Conservation (phyloP, 2,888 invertebrate genomes). For the Ptilodon capucinus region DNA sequence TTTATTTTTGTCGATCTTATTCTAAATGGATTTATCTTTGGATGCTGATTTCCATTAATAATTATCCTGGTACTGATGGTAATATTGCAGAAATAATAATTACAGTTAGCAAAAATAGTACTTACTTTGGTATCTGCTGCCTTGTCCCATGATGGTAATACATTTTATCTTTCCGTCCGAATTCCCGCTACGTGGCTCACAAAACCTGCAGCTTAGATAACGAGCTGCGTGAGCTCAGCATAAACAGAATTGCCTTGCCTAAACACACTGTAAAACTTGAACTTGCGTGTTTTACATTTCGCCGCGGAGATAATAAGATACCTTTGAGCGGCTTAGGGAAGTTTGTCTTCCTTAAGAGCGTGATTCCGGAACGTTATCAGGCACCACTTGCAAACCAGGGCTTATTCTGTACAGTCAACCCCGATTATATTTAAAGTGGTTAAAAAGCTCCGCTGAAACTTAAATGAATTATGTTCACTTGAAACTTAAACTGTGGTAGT, state of each 20-base stretch:
- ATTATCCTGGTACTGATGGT: too few species aligned
- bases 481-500: constrained; percentile 35
- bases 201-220: constrained; percentile 9
- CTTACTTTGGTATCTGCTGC: too few species aligned
- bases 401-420: constrained; percentile 32
- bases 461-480: constrained; percentile 54
- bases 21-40: too few species aligned
- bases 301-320: constrained; percentile 38
- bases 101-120: too few species aligned
- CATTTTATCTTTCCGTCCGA: not conserved
- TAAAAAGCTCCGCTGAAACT: constrained; percentile 44
- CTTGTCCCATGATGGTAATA: not conserved
- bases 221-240: constrained; percentile 23
- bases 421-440: constrained; percentile 46
- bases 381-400: constrained; percentile 32
- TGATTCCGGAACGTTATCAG: constrained; percentile 39
- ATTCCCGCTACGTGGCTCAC: constrained; percentile 1
- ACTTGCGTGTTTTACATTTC: constrained; percentile 38
- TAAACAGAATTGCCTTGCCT: constrained; percentile 23
- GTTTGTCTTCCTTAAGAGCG: constrained; percentile 40
- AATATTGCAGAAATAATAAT: too few species aligned
- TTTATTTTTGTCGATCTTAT: too few species aligned
- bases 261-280: constrained; percentile 28
- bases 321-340: constrained; percentile 39
- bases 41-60: too few species aligned